These are phyloP conservation scores for Ceratina calcarata DNA, from an alignment of 1,140 invertebrate species.

Conservation along the genomic window DNA sequence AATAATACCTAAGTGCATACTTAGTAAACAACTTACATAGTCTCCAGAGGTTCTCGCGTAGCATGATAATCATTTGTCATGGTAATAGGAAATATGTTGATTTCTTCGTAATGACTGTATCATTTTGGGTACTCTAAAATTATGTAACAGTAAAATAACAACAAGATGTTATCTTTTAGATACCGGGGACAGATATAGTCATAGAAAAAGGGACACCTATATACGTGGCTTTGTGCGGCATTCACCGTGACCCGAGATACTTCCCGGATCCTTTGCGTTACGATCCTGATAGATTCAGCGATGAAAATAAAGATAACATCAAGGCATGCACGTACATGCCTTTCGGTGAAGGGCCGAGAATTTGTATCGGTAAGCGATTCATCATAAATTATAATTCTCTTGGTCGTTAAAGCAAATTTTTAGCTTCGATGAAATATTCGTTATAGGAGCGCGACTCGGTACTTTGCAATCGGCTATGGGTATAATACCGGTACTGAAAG, in stretches of 20 bases:
- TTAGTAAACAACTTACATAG: too few species aligned
- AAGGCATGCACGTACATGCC: slow-evolving; percentile 61
- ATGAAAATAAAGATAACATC: slow-evolving; percentile 67
- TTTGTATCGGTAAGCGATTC: slow-evolving; percentile 66
- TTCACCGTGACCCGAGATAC: slow-evolving; percentile 76
- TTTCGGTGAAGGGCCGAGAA: slow-evolving; percentile 69
- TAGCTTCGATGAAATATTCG: slow-evolving; percentile 22
- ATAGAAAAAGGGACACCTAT: slow-evolving; percentile 74
- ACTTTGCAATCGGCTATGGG: slow-evolving; percentile 83
- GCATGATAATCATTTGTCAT: too few species aligned
- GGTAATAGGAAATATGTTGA: too few species aligned
- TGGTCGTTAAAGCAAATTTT: slow-evolving; percentile 14
- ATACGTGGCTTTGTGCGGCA: slow-evolving; percentile 56
- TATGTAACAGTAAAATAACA: too few species aligned
- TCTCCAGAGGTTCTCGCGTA: too few species aligned
- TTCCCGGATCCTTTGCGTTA: slow-evolving; percentile 78
- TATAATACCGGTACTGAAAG: slow-evolving; percentile 77
- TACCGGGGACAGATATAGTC: slow-evolving; percentile 73
- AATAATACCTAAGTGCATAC: too few species aligned
- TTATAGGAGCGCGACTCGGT: slow-evolving; percentile 83
- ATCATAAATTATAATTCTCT: slow-evolving; percentile 19
- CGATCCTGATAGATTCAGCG: slow-evolving; percentile 79
- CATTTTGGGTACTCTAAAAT: too few species aligned
- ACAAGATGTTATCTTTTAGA: slow-evolving; percentile 21
- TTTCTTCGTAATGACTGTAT: too few species aligned